These are phyloP conservation scores for Ypsolopha scabrella DNA, from an alignment of 2,888 invertebrate species.

Conservation along the genomic window DNA sequence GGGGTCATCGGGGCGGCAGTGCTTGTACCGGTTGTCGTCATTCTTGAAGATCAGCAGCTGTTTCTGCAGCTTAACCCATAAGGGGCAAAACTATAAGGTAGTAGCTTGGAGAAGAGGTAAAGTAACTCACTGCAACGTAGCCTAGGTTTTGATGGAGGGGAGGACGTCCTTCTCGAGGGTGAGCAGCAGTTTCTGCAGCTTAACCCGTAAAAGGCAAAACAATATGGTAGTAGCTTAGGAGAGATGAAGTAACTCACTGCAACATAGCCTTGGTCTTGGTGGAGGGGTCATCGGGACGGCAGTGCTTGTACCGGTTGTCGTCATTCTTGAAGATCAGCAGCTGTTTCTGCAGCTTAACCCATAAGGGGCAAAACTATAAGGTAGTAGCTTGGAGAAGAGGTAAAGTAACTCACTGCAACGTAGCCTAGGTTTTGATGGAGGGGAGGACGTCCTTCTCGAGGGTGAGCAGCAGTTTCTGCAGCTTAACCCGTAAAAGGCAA, in stretches of 20 bases:
- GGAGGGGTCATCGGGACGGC: too few relatives aligned
- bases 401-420: constrained; percentile 90
- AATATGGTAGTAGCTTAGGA: too few relatives aligned
- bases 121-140: constrained; percentile 95
- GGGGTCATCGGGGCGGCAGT: too few relatives aligned
- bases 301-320: background rate
- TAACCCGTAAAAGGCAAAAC: too few relatives aligned
- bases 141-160: constrained; percentile 98
- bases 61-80: background rate
- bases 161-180: constrained; percentile 99
- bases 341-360: constrained; percentile 58
- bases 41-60: background rate
- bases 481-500: too few relatives aligned
- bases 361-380: constrained; percentile 88
- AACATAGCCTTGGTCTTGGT: too few relatives aligned
- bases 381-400: constrained; percentile 91
- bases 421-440: constrained; percentile 98
- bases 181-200: constrained; percentile 95
- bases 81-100: background rate
- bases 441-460: constrained; percentile 99
- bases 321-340: background rate
- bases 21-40: background rate
- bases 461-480: constrained; percentile 95
- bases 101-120: background rate
- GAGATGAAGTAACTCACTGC: too few relatives aligned